Evolutionary conservation across 2,888 invertebrate species (phyloP).

Genomic region (Ophion ellenae): DNA sequence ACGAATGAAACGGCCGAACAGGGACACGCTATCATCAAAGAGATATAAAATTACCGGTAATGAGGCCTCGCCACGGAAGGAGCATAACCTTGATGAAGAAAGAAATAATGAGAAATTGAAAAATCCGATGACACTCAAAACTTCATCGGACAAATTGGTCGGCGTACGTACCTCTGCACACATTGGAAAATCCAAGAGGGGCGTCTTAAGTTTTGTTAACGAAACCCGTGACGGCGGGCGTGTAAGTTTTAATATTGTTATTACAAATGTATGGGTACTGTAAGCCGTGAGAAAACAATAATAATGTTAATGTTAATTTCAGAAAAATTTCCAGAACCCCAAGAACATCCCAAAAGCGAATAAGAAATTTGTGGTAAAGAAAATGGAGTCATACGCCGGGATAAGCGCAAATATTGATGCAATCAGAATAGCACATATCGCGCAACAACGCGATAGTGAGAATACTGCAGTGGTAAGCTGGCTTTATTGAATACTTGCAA

Average conservation of each 20-base stretch:
- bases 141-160: conserved; percentile 34
- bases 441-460: conserved; percentile 15
- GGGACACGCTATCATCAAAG: conserved; percentile 7
- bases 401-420: conserved; percentile 5
- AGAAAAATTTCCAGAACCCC: conserved; percentile 27
- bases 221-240: conserved; percentile 10
- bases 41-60: conserved; percentile 11
- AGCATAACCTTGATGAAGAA: conserved; percentile 13
- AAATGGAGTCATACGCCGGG: conserved; percentile 20
- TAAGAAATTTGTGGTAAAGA: conserved; percentile 17
- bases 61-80: conserved; percentile 24
- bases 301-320: conserved; percentile 29
- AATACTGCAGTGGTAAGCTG: conserved; percentile 33
- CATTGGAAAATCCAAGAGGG: conserved; percentile 17
- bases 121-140: conserved; percentile 13
- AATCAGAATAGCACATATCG: conserved; percentile 16
- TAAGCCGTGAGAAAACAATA: conserved; percentile 39
- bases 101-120: conserved; percentile 21
- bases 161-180: conserved; percentile 29
- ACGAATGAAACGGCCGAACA: background rate
- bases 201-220: conserved; percentile 15
- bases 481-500: conserved; percentile 29
- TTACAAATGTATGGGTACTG: conserved; percentile 25
- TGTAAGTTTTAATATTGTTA: conserved; percentile 24
- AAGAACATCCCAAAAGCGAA: conserved; percentile 29